These are phyloP conservation scores for Lumbricus terrestris DNA, from an alignment of 2,888 invertebrate species.

Conservation along the genomic window DNA sequence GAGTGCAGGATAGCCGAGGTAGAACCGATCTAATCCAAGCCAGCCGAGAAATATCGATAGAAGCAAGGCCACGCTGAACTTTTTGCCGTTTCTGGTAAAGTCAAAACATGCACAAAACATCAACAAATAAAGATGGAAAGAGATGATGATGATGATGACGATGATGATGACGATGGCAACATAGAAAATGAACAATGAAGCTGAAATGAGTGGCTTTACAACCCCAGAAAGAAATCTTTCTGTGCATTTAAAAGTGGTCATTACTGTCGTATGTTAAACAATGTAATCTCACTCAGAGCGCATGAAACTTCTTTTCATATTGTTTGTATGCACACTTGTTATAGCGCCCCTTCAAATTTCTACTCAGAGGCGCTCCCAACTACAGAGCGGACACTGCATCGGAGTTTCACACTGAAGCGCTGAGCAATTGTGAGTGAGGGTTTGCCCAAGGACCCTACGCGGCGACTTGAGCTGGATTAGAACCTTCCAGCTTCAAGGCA, in stretches of 20 bases:
- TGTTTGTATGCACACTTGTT: too few relatives aligned
- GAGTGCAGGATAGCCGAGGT: slow-evolving; percentile 94
- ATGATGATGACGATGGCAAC: too few relatives aligned
- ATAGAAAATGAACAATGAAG: too few relatives aligned
- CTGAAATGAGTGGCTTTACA: background rate
- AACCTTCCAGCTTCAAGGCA: too few relatives aligned
- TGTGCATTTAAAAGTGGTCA: background rate
- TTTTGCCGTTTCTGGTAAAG: slow-evolving; percentile 80
- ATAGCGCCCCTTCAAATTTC: too few relatives aligned
- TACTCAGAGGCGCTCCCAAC: too few relatives aligned
- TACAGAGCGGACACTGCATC: too few relatives aligned
- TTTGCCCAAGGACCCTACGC: too few relatives aligned
- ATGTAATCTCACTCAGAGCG: background rate
- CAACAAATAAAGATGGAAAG: background rate
- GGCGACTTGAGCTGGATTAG: too few relatives aligned
- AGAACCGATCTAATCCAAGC: slow-evolving; percentile 96
- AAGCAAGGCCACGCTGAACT: slow-evolving; percentile 84
- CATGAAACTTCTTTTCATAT: background rate
- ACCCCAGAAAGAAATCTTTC: background rate
- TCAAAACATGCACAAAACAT: slow-evolving; percentile 11
- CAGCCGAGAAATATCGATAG: slow-evolving; percentile 95
- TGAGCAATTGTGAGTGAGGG: too few relatives aligned
- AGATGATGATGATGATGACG: background rate
- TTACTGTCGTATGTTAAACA: background rate
- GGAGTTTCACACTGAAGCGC: too few relatives aligned